Conservation (phyloP, 2,797 vertebrate species). For the Sebastes nivosus region DNA sequence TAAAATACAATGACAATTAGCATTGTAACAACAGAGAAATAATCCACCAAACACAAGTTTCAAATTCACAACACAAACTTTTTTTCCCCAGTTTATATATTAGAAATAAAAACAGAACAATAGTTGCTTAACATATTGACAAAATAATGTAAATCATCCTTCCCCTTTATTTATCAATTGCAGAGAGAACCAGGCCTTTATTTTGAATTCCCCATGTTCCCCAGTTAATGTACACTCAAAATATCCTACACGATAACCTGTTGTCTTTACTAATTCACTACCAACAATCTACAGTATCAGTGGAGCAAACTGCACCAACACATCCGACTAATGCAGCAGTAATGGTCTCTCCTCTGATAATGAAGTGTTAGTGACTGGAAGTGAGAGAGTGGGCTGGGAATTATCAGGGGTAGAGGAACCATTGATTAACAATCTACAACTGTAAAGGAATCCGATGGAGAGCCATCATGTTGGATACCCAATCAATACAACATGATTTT, state of each 20-base stretch:
- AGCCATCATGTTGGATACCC: background rate
- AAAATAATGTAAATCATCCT: background rate
- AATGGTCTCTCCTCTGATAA: background rate
- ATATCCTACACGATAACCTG: background rate
- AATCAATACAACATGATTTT: conserved; percentile 54
- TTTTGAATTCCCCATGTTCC: too few relatives aligned
- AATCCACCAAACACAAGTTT: too few relatives aligned
- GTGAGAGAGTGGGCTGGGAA: background rate
- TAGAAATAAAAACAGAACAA: too few relatives aligned
- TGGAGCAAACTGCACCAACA: background rate
- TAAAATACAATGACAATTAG: too few relatives aligned
- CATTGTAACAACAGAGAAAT: too few relatives aligned
- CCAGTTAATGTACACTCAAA: background rate
- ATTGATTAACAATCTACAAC: conserved; percentile 60
- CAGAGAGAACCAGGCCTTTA: background rate
- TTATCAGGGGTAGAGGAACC: conserved; percentile 13
- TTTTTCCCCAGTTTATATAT: too few relatives aligned
- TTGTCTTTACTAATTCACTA: background rate
- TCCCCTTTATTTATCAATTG: background rate
- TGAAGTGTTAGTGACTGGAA: background rate
- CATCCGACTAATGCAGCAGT: background rate
- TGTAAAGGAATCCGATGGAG: conserved; percentile 43
- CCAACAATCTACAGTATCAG: background rate
- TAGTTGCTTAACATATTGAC: too few relatives aligned
- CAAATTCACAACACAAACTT: too few relatives aligned